Evolutionary conservation across 2,888 invertebrate species (phyloP), one percentile per base, ranked within the genome.

Genomic region (Aleiodes leptofemur): DNA sequence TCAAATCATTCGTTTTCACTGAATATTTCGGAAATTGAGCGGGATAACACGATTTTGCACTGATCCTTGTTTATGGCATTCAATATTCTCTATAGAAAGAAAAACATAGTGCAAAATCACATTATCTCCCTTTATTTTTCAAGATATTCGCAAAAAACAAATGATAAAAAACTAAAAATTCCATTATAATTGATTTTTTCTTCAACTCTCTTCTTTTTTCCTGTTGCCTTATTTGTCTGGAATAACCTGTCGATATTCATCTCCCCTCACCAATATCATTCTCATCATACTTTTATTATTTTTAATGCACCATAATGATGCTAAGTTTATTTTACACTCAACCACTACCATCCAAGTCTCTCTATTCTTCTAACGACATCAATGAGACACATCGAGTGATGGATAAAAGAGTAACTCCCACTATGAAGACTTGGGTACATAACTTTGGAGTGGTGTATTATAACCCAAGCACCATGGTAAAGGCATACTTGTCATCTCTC

Each of bases 271-370:
- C 34, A 23, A 50, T 59, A 23, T 61, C 31, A 69, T 59, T 3
- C 16, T 57, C 55, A 51, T 74, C 31, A n/a, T 50, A 59, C 57
- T 29, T 59, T 69, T 51, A 69, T 69, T 61, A 50, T 50, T 51
- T 29, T 38, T n/a, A 51, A 57, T 64, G 64, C 34, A 48, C 16
- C 11, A 11, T 43, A 64, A 64, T 13, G n/a, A 29, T 48, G 48
- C 79, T 77, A 77, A 81, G 81, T 83, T 82, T 84, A 83, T 81
- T 84, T 82, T 81, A 79, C 83, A 82, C 82, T 82, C 80, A 74
- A 79, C 76, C 82, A 80, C 82, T 81, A 79, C 9, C 9, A 76
- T 80, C 81, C 79, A 79, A 78, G 76, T 78, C 79, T 79, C 79
- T 75, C 79, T 79, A 64, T 74, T 70, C 71, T 74, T 82, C 13